Evolutionary conservation across 2,888 invertebrate species (phyloP).

Genomic region (Apotomis turbidana): DNA sequence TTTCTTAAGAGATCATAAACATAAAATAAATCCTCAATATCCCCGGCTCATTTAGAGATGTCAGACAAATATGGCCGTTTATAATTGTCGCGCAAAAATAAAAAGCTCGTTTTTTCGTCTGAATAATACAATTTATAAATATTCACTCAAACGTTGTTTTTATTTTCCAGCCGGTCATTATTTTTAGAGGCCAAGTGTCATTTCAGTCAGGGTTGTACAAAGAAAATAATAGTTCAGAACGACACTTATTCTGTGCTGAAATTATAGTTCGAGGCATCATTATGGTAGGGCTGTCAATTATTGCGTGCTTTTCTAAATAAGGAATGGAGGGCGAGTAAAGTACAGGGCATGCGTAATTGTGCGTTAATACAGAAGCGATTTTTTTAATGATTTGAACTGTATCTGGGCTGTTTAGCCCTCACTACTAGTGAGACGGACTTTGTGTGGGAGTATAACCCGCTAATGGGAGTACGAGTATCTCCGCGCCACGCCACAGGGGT

Average conservation of each 20-base stretch:
- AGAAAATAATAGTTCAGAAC: background rate
- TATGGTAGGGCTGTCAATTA: slow-evolving; percentile 11
- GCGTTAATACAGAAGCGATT: no score
- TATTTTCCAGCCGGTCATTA: slow-evolving; percentile 23
- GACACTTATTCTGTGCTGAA: background rate
- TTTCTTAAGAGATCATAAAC: background rate
- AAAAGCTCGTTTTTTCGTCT: slow-evolving; percentile 2
- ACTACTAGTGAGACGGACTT: no score
- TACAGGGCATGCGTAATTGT: no score
- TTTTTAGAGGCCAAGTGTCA: slow-evolving; percentile 30
- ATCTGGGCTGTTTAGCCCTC: no score
- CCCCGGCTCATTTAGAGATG: background rate
- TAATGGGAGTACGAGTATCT: no score
- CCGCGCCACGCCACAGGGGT: no score
- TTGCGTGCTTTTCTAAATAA: no score
- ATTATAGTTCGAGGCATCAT: background rate
- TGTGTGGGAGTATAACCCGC: no score
- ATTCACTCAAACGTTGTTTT: slow-evolving; percentile 23
- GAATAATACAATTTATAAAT: slow-evolving; percentile 19
- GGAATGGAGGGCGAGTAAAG: no score
- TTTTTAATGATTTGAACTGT: no score
- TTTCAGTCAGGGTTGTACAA: slow-evolving; percentile 23
- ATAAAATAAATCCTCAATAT: background rate
- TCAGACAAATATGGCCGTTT: background rate
- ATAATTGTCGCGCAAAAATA: background rate